A percentile compares a stretch with the other conserved stretches of the same genome.
phyloP scores from a whole-genome alignment of 1,140 invertebrate genomes.

The Drosophila murphyi region DNA sequence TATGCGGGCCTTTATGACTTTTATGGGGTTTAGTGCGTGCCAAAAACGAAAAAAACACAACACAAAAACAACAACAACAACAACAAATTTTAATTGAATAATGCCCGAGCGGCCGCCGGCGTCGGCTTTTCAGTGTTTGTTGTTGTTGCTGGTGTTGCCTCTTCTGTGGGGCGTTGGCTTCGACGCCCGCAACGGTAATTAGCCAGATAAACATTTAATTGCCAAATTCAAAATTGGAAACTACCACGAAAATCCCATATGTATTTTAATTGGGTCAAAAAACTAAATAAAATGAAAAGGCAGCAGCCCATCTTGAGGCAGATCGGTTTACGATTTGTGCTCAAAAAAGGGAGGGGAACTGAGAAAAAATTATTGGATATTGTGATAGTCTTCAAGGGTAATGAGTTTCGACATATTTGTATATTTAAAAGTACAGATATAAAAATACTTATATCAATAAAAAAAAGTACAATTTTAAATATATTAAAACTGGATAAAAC shows the following conservation, averaged over 20 bases:
- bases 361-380: background rate
- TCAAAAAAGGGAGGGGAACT: background rate
- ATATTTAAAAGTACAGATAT: too few species aligned
- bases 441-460: too few species aligned
- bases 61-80: conserved; percentile 26
- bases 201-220: conserved; percentile 80
- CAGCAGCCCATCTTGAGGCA: conserved; percentile 16
- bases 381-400: background rate
- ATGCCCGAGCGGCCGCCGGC: conserved; percentile 64
- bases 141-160: conserved; percentile 38
- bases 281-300: conserved; percentile 17
- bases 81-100: conserved; percentile 83
- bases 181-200: conserved; percentile 63
- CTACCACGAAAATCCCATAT: conserved; percentile 62
- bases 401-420: background rate
- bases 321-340: conserved; percentile 1
- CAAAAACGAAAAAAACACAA: conserved; percentile 67
- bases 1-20: conserved; percentile 83
- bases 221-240: conserved; percentile 72
- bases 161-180: conserved; percentile 40
- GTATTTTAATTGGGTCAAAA: conserved; percentile 63
- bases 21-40: conserved; percentile 84
- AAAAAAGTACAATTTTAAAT: too few species aligned
- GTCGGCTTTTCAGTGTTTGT: conserved; percentile 45
- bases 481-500: background rate